phyloP scores from a whole-genome alignment of 2,888 invertebrate species.

The Pediacus dermestoides region DNA sequence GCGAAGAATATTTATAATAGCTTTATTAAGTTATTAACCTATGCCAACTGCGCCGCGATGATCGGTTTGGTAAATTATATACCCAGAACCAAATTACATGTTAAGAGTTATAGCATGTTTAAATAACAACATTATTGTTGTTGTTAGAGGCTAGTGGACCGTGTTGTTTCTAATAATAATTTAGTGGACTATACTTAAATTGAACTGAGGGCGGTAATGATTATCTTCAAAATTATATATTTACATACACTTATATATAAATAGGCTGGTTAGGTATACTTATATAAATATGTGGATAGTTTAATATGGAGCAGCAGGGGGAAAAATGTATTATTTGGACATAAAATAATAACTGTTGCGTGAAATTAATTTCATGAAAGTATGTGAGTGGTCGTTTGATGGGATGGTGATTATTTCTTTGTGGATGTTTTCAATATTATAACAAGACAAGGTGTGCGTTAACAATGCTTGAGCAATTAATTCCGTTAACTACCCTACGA shows the following conservation, averaged over 20 bases:
- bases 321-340: conserved; percentile 13
- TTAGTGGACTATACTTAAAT: conserved; percentile 23
- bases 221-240: conserved; percentile 34
- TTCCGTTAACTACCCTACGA: too few relatives aligned
- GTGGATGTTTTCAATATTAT: too few relatives aligned
- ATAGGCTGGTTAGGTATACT: conserved; percentile 29
- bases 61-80: conserved; percentile 44
- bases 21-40: conserved; percentile 45
- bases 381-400: too few relatives aligned
- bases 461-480: too few relatives aligned
- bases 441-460: too few relatives aligned
- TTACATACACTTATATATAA: conserved; percentile 34
- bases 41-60: conserved; percentile 45
- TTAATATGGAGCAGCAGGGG: conserved; percentile 22
- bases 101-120: conserved; percentile 30
- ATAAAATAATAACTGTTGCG: conserved; percentile 9
- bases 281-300: conserved; percentile 31
- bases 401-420: too few relatives aligned
- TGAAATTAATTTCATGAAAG: conserved; percentile 19
- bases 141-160: conserved; percentile 36
- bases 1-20: conserved; percentile 31
- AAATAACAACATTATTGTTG: conserved; percentile 31
- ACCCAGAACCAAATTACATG: conserved; percentile 33
- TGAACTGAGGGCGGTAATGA: conserved; percentile 36
- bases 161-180: conserved; percentile 23